Conservation (phyloP, 2,113 vertebrate genomes). For the Tetrao urogallus region DNA sequence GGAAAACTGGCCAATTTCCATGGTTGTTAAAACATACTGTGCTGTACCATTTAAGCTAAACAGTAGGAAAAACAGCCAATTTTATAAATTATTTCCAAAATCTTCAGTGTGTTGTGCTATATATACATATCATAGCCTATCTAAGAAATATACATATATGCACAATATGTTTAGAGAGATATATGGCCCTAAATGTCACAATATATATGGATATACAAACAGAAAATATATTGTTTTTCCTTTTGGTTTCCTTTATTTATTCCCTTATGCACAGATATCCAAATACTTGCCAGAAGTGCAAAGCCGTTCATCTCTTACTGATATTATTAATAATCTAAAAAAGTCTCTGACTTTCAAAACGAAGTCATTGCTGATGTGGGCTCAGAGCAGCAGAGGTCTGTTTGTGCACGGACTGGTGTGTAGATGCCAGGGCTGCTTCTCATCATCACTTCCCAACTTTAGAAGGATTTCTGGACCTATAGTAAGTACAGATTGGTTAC, state of each 20-base stretch:
- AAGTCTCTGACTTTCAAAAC: neutral
- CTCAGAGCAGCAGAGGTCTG: neutral
- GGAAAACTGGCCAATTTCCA: slow-evolving; percentile 39
- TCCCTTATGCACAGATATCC: neutral
- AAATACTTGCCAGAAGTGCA: neutral
- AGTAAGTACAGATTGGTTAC: neutral
- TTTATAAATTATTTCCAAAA: slow-evolving; percentile 24
- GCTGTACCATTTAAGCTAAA: neutral
- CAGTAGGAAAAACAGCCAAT: slow-evolving; percentile 8
- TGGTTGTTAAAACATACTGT: slow-evolving; percentile 7
- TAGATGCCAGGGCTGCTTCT: neutral
- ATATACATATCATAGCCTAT: neutral
- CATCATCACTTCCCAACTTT: neutral
- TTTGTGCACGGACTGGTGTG: neutral
- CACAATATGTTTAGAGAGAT: neutral
- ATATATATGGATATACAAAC: neutral
- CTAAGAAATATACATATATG: slow-evolving; percentile 7
- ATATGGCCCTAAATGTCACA: neutral
- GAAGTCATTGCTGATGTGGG: neutral
- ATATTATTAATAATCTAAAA: neutral
- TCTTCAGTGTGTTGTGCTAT: neutral
- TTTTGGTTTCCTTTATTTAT: neutral
- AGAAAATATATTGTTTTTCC: neutral
- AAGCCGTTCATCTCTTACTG: neutral
- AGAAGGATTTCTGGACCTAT: neutral